A percentile compares a stretch with the other conserved stretches of the same genome.
These are phyloP conservation scores for Electrona antarctica DNA, from an alignment of 2,113 vertebrate genomes.

Conservation along the genomic window DNA sequence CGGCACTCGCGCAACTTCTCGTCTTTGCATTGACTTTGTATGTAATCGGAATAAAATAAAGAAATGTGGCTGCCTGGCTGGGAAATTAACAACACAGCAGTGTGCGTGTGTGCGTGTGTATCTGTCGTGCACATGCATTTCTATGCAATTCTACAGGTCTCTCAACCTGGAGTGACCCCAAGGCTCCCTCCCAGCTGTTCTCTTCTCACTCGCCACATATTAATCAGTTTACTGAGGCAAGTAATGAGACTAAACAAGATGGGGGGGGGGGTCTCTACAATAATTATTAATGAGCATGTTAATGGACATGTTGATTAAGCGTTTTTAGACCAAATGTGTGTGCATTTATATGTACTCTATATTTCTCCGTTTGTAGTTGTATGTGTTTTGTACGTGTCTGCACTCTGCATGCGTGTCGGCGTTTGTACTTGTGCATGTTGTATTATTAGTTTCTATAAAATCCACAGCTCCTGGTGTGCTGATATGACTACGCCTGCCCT, in stretches of 20 bases:
- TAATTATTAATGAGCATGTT: not conserved
- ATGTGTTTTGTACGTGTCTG: not conserved
- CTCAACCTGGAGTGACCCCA: not conserved
- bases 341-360: not conserved
- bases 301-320: not conserved
- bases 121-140: too few relatives aligned
- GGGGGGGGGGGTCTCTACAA: not conserved
- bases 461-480: not conserved
- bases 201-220: conserved; percentile 1
- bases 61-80: too few relatives aligned
- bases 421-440: not conserved
- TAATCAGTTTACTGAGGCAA: not conserved
- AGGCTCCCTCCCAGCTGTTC: not conserved
- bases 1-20: too few relatives aligned
- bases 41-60: too few relatives aligned
- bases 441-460: not conserved
- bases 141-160: not conserved
- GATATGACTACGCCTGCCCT: not conserved
- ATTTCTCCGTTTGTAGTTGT: too few relatives aligned
- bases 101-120: not conserved
- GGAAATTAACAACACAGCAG: not conserved
- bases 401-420: not conserved
- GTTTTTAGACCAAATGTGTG: not conserved
- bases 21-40: too few relatives aligned
- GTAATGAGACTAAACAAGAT: not conserved